These are phyloP conservation scores for Lophotriccus pileatus DNA, from an alignment of 2,797 vertebrate species.

Conservation along the genomic window DNA sequence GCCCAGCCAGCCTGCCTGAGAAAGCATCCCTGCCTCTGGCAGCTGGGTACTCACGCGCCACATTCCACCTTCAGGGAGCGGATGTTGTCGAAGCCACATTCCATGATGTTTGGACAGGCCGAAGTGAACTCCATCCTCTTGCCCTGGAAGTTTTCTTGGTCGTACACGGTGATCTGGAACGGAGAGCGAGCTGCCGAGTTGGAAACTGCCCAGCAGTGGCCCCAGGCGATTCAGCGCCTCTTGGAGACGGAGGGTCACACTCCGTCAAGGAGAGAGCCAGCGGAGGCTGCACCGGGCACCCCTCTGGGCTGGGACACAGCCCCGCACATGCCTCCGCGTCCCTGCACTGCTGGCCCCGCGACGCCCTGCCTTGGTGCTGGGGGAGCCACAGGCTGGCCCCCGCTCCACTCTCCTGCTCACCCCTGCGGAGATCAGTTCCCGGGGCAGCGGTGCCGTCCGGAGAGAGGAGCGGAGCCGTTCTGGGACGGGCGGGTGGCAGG, in stretches of 20 bases:
- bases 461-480: constrained; percentile 55
- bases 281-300: neutral
- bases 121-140: constrained; percentile 92
- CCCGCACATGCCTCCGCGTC: neutral
- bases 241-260: neutral
- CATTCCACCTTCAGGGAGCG: constrained; percentile 94
- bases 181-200: neutral
- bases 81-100: constrained; percentile 88
- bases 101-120: constrained; percentile 90
- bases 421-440: constrained; percentile 46
- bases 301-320: neutral
- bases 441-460: constrained; percentile 19
- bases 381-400: neutral
- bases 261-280: neutral
- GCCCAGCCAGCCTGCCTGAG: neutral
- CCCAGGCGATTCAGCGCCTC: neutral
- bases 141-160: constrained; percentile 96
- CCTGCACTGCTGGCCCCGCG: constrained; percentile 21
- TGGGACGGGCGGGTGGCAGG: constrained; percentile 25
- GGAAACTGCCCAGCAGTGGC: neutral
- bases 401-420: constrained; percentile 55
- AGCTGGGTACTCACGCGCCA: constrained; percentile 86
- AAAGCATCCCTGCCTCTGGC: neutral
- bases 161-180: constrained; percentile 90
- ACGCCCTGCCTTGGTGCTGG: neutral